Evolutionary conservation across 2,113 vertebrate species (phyloP).

Genomic region (Heptranchias perlo): DNA sequence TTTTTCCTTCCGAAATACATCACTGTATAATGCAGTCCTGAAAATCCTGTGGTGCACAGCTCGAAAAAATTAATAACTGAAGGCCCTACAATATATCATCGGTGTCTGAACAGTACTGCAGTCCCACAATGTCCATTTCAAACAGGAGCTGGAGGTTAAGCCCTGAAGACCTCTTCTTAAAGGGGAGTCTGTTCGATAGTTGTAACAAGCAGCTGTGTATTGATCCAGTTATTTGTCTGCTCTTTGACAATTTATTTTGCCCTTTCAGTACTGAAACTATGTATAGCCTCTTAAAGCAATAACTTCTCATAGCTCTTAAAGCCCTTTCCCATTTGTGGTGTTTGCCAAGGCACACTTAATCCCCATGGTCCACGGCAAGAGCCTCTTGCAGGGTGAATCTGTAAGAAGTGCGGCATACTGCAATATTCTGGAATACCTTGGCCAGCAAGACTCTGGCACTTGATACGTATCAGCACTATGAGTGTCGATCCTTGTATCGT

Average conservation of each 20-base stretch:
- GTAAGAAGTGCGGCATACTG: background rate
- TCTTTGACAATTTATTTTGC: background rate
- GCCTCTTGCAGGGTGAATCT: background rate
- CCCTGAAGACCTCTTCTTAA: background rate
- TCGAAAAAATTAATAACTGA: background rate
- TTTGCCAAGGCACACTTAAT: background rate
- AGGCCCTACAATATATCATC: background rate
- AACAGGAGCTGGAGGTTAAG: background rate
- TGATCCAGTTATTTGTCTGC: background rate
- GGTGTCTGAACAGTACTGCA: background rate
- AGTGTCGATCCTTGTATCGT: background rate
- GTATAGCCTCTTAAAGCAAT: too few species aligned
- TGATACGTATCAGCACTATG: background rate
- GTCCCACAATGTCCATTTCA: background rate
- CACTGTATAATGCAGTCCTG: background rate
- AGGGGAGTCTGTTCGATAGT: background rate
- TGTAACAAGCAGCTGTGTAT: background rate
- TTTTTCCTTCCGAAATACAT: too few species aligned
- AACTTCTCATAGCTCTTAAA: too few species aligned
- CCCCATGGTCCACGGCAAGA: background rate
- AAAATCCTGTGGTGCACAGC: background rate
- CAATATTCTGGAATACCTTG: background rate
- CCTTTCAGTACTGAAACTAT: background rate
- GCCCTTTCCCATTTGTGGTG: background rate
- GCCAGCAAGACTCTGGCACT: background rate